Conservation (phyloP, 30 jellyfish, hydroid and myxozoan species). For the Clytia hemisphaerica region DNA sequence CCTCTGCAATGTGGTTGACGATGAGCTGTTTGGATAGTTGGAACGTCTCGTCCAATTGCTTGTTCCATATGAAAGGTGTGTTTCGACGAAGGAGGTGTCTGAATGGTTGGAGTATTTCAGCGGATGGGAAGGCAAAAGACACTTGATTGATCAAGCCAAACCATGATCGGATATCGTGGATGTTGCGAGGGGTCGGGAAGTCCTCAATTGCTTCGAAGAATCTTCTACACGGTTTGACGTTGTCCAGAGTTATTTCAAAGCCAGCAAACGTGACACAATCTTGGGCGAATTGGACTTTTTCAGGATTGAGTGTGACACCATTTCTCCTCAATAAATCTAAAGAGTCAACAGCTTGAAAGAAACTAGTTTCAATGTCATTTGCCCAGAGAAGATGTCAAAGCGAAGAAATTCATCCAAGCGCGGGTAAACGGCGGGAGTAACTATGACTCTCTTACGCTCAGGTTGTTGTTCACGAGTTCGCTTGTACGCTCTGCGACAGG, state of each 20-base stretch:
- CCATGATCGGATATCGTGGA: conserved; percentile 29
- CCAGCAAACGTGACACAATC: conserved; percentile 24
- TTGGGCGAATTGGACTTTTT: neutral
- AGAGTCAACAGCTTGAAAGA: conserved; percentile 18
- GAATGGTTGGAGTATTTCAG: conserved; percentile 23
- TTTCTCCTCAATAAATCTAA: neutral
- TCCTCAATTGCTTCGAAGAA: conserved; percentile 25
- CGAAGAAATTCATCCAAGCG: too few species aligned
- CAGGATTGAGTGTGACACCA: conserved; percentile 13
- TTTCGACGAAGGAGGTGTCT: conserved; percentile 19
- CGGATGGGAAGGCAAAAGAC: conserved; percentile 12
- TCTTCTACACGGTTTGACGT: conserved; percentile 12
- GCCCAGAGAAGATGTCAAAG: conserved; percentile 18
- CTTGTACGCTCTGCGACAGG: neutral
- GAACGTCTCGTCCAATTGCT: conserved; percentile 11
- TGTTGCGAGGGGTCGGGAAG: conserved; percentile 27
- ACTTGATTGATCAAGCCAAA: conserved; percentile 33
- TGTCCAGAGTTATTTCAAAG: conserved; percentile 18
- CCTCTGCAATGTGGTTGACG: too few species aligned
- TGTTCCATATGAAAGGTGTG: conserved; percentile 27
- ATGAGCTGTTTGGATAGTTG: conserved; percentile 18
- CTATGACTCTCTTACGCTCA: too few species aligned
- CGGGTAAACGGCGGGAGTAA: too few species aligned
- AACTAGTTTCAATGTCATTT: conserved; percentile 6
- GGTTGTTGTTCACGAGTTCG: too few species aligned